Percentiles rank a stretch among this genome's conserved stretches.
Evolutionary conservation across 2,113 vertebrate species (phyloP).

Genomic region (Noctilio leporinus): DNA sequence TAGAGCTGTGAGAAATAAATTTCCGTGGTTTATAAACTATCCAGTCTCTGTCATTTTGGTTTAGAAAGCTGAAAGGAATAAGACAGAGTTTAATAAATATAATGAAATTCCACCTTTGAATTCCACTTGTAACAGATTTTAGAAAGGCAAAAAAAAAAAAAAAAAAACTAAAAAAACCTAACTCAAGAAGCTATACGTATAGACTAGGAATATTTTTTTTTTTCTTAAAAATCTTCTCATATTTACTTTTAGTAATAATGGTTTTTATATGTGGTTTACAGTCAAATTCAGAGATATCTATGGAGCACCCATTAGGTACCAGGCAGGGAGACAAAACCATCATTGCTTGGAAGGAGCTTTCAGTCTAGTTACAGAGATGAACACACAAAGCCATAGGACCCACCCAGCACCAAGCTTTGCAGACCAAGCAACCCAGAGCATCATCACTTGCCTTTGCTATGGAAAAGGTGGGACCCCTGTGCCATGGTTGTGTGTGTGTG

Average conservation of each 20-base stretch:
- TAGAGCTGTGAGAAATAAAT: background rate
- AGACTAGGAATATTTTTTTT: background rate
- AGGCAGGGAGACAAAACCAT: background rate
- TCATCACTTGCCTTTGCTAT: background rate
- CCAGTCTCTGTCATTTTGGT: background rate
- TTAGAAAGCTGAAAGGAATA: background rate
- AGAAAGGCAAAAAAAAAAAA: background rate
- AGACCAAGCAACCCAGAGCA: background rate
- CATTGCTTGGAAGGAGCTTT: background rate
- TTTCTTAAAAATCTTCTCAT: background rate
- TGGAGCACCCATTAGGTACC: background rate
- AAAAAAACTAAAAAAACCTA: no score
- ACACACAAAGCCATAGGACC: no score
- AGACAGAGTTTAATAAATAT: background rate
- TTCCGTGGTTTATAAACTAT: background rate
- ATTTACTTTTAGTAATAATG: slow-evolving; percentile 3
- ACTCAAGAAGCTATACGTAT: background rate
- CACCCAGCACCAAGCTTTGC: rapidly evolving
- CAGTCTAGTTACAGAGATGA: background rate
- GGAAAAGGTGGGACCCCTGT: background rate
- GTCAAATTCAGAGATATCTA: background rate
- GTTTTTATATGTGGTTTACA: background rate
- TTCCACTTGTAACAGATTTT: slow-evolving; percentile 10
- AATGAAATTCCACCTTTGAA: background rate
- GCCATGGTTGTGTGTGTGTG: rapidly evolving